These are phyloP conservation scores for Coregonus clupeaformis DNA, from an alignment of 2,113 vertebrate genomes.

Conservation along the genomic window DNA sequence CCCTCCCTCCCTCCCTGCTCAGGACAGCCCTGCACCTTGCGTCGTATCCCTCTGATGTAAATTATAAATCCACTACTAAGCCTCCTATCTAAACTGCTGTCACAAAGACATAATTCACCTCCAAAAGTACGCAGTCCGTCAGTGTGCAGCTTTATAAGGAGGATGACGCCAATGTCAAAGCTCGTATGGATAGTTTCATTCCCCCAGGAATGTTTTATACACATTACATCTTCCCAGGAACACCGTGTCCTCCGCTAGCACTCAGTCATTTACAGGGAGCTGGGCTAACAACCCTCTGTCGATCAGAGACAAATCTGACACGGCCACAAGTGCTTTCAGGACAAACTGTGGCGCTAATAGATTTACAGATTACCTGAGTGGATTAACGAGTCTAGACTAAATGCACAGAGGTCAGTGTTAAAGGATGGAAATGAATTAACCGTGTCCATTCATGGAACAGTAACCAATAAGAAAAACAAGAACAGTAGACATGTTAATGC, in stretches of 20 bases:
- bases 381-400: conserved; percentile 30
- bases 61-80: not conserved
- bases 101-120: conserved; percentile 5
- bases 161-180: conserved; percentile 24
- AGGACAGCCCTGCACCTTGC: not conserved
- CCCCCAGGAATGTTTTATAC: conserved; percentile 26
- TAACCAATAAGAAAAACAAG: no score
- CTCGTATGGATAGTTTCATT: conserved; percentile 13
- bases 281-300: not conserved
- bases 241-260: not conserved
- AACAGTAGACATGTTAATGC: no score
- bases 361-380: conserved; percentile 4
- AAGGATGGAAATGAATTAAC: conserved; percentile 3
- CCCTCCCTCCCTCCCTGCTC: no score
- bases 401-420: conserved; percentile 13
- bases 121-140: not conserved
- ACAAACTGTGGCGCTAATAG: conserved; percentile 7
- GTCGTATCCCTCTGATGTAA: not conserved
- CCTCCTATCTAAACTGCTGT: not conserved
- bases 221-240: conserved; percentile 11
- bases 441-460: no score
- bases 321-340: conserved; percentile 18
- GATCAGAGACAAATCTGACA: no score
- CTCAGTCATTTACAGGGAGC: not conserved
- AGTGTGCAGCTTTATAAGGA: not conserved